phyloP scores from a whole-genome alignment of 2,888 invertebrate genomes.

The Cephus rjabovi region DNA sequence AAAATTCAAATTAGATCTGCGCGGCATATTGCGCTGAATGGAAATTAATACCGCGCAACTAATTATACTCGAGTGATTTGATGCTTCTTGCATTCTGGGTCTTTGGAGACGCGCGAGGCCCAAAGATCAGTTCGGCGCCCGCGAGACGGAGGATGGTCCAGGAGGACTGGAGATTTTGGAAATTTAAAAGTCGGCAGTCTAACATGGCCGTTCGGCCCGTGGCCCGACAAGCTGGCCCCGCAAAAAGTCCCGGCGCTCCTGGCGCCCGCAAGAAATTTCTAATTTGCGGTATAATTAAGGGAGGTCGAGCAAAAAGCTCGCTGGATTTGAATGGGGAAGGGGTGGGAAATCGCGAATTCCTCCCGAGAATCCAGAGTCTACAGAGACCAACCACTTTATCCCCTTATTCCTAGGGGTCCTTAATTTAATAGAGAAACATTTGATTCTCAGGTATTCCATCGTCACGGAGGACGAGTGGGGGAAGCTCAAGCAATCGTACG shows the following conservation, averaged over 20 bases:
- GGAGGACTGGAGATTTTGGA: not conserved
- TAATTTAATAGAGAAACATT: not conserved
- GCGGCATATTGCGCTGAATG: slow-evolving; percentile 64
- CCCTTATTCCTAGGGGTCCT: not conserved
- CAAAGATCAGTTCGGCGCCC: not conserved
- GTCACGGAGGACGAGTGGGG: slow-evolving; percentile 57
- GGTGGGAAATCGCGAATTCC: slow-evolving; percentile 56
- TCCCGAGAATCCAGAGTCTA: slow-evolving; percentile 20
- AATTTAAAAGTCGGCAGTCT: not conserved
- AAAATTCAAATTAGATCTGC: slow-evolving; percentile 62
- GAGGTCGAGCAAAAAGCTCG: slow-evolving; percentile 56
- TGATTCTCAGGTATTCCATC: slow-evolving; percentile 49
- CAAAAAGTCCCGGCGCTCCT: slow-evolving; percentile 27
- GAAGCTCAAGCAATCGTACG: slow-evolving; percentile 54
- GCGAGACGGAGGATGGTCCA: not conserved
- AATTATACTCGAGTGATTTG: slow-evolving; percentile 47
- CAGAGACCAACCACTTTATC: not conserved
- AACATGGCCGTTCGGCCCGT: not conserved
- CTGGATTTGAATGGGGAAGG: slow-evolving; percentile 2
- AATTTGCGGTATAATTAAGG: slow-evolving; percentile 67
- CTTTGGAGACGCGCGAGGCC: slow-evolving; percentile 18
- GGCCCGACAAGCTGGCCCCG: not conserved
- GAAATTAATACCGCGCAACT: slow-evolving; percentile 63
- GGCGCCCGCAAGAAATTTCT: slow-evolving; percentile 60
- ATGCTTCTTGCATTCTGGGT: slow-evolving; percentile 7